These are phyloP conservation scores for Rhopalosiphum nymphaeae DNA, from an alignment of 2,888 invertebrate species.

Conservation along the genomic window DNA sequence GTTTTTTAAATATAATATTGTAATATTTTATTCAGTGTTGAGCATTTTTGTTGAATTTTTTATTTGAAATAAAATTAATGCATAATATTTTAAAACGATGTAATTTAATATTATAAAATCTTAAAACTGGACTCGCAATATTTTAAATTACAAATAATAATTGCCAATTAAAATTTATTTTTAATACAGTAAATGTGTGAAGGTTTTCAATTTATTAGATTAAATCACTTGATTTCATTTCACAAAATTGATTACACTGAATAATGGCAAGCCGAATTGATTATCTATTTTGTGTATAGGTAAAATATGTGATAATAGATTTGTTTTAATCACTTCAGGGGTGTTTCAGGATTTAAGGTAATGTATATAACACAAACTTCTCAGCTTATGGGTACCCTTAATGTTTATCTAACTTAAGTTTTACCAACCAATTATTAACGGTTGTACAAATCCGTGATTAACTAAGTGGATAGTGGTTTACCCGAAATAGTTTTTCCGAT, in stretches of 20 bases:
- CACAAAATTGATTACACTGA: background rate
- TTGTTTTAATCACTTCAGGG: background rate
- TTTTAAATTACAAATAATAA: background rate
- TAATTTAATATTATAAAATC: background rate
- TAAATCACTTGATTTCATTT: background rate
- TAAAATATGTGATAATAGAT: conserved; percentile 4
- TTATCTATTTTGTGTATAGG: background rate
- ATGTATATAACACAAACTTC: background rate
- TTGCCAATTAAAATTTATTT: background rate
- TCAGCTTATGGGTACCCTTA: background rate
- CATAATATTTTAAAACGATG: background rate
- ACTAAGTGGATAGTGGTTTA: background rate
- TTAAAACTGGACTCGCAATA: background rate
- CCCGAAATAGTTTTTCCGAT: background rate
- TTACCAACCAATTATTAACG: conserved; percentile 18
- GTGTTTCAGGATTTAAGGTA: background rate
- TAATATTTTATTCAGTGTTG: background rate
- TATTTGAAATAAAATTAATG: background rate
- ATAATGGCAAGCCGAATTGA: background rate
- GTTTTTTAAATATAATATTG: background rate
- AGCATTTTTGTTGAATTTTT: background rate
- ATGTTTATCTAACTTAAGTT: conserved; percentile 44
- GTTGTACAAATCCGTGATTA: conserved; percentile 12
- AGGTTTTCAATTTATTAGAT: background rate
- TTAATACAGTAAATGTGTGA: background rate